These are phyloP conservation scores for Drosophila anceps DNA, from an alignment of 2,888 invertebrate genomes.

Conservation along the genomic window DNA sequence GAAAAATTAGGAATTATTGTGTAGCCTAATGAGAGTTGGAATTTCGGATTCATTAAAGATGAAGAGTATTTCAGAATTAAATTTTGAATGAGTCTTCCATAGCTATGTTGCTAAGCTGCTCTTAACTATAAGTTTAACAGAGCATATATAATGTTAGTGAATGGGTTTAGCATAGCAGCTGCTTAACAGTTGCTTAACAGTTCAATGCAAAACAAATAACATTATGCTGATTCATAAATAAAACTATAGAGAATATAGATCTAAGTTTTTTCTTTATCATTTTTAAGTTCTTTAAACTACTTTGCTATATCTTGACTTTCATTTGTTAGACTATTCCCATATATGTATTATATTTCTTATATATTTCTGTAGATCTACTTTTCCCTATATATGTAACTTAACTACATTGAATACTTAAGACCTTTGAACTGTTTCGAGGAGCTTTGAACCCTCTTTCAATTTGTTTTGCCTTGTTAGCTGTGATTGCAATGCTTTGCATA, in stretches of 20 bases:
- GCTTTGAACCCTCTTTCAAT: conserved; percentile 9
- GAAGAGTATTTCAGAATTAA: background rate
- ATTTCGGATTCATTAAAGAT: background rate
- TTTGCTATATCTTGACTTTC: background rate
- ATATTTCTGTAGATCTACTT: background rate
- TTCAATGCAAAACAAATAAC: background rate
- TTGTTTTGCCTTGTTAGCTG: conserved; percentile 13
- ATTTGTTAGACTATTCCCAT: background rate
- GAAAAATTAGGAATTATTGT: background rate
- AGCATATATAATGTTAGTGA: background rate
- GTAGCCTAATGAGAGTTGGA: background rate
- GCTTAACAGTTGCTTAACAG: background rate
- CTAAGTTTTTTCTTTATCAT: too few species aligned
- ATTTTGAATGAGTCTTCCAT: too few species aligned
- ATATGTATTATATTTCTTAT: background rate
- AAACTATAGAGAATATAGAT: too few species aligned
- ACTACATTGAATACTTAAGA: background rate
- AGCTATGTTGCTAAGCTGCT: background rate
- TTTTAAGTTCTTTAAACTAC: background rate
- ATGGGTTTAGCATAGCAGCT: background rate
- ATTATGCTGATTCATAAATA: background rate
- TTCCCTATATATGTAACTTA: background rate
- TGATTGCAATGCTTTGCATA: conserved; percentile 36
- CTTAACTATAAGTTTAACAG: background rate
- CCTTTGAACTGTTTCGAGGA: conserved; percentile 1